phyloP scores from a whole-genome alignment of 2,113 vertebrate genomes.

The Promerops cafer region DNA sequence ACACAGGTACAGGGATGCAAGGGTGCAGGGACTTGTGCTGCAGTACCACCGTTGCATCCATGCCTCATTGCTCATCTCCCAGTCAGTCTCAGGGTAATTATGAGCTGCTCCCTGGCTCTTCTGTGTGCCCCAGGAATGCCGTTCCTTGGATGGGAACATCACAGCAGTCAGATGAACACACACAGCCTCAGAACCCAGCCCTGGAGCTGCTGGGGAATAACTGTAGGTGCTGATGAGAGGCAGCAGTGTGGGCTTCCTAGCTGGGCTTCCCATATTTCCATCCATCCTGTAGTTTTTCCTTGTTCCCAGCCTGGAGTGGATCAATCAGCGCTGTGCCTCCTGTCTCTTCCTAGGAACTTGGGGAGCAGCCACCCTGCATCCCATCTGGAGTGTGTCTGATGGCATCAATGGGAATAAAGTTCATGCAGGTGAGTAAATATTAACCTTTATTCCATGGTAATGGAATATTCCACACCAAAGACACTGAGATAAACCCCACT shows the following conservation, averaged over 20 bases:
- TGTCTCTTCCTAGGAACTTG: neutral
- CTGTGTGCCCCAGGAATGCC: neutral
- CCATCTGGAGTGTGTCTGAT: neutral
- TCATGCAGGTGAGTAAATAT: neutral
- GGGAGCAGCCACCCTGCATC: neutral
- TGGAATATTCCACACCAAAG: neutral
- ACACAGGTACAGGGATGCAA: rapidly evolving
- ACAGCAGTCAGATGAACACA: neutral
- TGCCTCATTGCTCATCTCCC: neutral
- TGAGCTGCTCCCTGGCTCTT: neutral
- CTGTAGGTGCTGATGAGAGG: neutral
- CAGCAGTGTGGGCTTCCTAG: neutral
- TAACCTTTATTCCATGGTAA: neutral
- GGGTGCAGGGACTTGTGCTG: neutral
- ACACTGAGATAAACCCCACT: neutral
- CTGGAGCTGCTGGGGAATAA: neutral
- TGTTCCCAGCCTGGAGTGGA: neutral
- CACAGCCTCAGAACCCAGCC: neutral
- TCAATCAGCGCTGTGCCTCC: rapidly evolving
- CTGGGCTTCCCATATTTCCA: neutral
- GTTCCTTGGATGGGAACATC: neutral
- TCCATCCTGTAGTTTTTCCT: neutral
- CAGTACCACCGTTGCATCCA: neutral
- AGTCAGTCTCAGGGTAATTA: neutral
- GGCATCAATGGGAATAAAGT: neutral